Evolutionary conservation across 2,888 invertebrate species (phyloP), one percentile per base, ranked within the genome.

Genomic region (Operophtera brumata): DNA sequence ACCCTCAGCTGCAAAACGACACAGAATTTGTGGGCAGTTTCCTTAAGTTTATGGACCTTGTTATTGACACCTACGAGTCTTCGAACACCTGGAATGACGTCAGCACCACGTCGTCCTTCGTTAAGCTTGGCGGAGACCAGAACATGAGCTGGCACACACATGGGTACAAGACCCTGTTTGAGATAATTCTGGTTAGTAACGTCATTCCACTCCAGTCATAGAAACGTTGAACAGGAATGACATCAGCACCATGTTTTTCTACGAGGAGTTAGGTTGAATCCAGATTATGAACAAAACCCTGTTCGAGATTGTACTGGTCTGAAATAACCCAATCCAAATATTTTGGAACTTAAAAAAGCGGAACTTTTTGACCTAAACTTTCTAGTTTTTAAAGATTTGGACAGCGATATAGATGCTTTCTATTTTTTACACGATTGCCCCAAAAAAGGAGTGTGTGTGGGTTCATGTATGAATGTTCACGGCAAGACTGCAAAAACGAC

Each of bases 221-320:
- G n/a, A n/a, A n/a, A n/a, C n/a, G n/a, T n/a, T n/a, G n/a, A 74
- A 73, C 14, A 84, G 84, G 84, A 71, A 78, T 12, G 83, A 84
- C 6, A 67, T 80, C 1, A 75, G 70, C 0, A 78, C 82, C 0
- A 49, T 63, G 4, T 67, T 74, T 0, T 55, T 26, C 0, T 83
- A 75, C 14, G 57, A 66, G 0, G 72, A 77, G 34, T n/a, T 82
- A 34, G 73, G 55, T 0, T 84, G 84, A 0, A 44, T 76, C 3
- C 78, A 78, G 34, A 71, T 77, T 6, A 61, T 78, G 58, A 83
- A 82, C n/a, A 73, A 65, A 11, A 84, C 83, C 0, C 69, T 82
- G 2, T 81, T 84, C 44, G 72, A 83, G 7, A 34, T 44, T 11
- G 20, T 34, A 20, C 14, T 44, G 34, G 32, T 44, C n/a, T n/a